Percentiles rank a stretch among this genome's conserved stretches.
Evolutionary conservation across 2,113 vertebrate genomes (phyloP).

Genomic region (Nothocercus nigrocapillus): DNA sequence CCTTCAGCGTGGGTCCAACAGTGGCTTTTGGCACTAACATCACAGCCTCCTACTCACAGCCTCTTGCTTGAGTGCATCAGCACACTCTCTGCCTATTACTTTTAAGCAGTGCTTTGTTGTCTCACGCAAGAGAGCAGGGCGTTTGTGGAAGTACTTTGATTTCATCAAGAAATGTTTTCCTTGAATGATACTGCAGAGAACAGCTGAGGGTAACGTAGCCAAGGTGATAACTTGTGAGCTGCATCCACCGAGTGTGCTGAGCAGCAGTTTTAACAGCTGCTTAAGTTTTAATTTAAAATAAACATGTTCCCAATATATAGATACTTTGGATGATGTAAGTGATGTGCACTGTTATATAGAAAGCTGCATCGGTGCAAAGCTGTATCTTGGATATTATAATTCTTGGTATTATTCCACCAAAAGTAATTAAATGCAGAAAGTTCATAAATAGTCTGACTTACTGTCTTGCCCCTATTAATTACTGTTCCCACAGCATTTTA

Average conservation of each 20-base stretch:
- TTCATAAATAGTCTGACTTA: background rate
- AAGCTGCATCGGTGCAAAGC: background rate
- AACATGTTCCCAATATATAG: rapidly evolving
- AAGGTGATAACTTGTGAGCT: background rate
- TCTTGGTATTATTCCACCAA: background rate
- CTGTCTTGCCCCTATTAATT: background rate
- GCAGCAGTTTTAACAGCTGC: background rate
- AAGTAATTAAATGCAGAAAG: background rate
- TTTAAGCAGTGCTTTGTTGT: constrained; percentile 1
- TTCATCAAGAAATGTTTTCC: background rate
- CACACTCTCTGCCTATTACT: background rate
- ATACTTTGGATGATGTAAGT: rapidly evolving
- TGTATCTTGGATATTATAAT: background rate
- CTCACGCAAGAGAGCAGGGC: background rate
- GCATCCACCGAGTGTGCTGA: rapidly evolving
- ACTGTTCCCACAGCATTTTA: background rate
- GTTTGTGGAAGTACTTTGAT: background rate
- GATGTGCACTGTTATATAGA: background rate
- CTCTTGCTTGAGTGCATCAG: background rate
- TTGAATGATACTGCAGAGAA: background rate
- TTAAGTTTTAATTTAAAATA: background rate
- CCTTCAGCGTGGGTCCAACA: background rate
- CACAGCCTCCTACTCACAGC: background rate
- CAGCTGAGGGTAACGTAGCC: background rate
- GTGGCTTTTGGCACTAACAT: background rate